Evolutionary conservation across 2,888 invertebrate genomes (phyloP).

Genomic region (Drosophila ochracea): DNA sequence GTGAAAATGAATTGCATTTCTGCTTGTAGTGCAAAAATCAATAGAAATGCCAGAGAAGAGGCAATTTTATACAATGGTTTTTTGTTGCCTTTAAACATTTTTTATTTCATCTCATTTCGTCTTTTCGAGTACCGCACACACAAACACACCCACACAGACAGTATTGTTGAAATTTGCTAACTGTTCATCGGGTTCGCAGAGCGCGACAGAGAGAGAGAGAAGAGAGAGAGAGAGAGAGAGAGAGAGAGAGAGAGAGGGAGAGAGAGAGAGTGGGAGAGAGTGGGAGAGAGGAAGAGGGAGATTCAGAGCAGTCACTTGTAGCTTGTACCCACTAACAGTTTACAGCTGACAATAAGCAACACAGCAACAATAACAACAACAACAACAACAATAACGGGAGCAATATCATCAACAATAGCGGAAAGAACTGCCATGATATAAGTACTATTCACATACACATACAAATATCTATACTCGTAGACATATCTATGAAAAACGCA

Average conservation of each 20-base stretch:
- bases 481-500: constrained; percentile 46
- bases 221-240: constrained; percentile 4
- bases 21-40: constrained; percentile 75
- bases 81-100: constrained; percentile 43
- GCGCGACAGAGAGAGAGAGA: not conserved
- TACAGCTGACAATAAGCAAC: constrained; percentile 56
- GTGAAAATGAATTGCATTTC: constrained; percentile 76
- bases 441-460: constrained; percentile 35
- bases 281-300: not conserved
- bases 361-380: constrained; percentile 29
- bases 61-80: constrained; percentile 54
- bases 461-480: constrained; percentile 16
- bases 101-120: constrained; percentile 61
- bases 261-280: not conserved
- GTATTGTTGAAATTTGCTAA: constrained; percentile 45
- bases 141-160: constrained; percentile 7
- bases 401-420: constrained; percentile 66
- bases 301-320: constrained; percentile 59
- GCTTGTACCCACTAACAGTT: constrained; percentile 58
- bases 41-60: constrained; percentile 62
- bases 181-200: constrained; percentile 44
- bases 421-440: constrained; percentile 52
- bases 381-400: constrained; percentile 20
- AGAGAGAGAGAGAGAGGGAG: not conserved
- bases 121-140: constrained; percentile 66